Percentiles rank a stretch among this genome's conserved stretches.
These are phyloP conservation scores for Pristionchus japonicus DNA, from an alignment of 2,888 invertebrate species.

Conservation along the genomic window DNA sequence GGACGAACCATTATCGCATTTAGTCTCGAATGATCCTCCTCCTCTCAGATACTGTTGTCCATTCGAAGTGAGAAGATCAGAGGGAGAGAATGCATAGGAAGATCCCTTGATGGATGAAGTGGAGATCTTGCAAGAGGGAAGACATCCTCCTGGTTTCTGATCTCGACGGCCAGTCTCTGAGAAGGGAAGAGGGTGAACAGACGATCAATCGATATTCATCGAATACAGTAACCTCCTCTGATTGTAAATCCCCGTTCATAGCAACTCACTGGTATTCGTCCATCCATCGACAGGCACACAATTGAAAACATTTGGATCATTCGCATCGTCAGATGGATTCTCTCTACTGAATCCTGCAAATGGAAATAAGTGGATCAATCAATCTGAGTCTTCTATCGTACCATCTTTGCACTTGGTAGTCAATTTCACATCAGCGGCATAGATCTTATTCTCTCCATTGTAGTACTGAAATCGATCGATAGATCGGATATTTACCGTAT, in stretches of 20 bases:
- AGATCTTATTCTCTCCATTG: constrained; percentile 14
- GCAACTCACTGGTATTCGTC: constrained; percentile 12
- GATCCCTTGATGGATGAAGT: neutral
- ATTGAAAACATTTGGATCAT: constrained; percentile 15
- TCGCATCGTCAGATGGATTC: neutral
- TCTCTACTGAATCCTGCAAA: neutral
- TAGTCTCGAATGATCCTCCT: neutral
- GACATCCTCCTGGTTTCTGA: constrained; percentile 37
- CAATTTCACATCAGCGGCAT: neutral
- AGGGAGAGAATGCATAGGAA: neutral
- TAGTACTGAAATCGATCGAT: constrained; percentile 28
- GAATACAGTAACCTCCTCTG: too few species aligned
- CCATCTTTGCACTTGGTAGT: constrained; percentile 39
- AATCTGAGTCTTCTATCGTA: neutral
- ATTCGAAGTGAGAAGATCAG: neutral
- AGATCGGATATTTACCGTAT: neutral
- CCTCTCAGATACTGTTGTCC: constrained; percentile 11
- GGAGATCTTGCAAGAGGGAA: constrained; percentile 22
- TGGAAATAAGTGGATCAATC: neutral
- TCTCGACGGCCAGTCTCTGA: constrained; percentile 13
- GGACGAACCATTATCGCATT: neutral
- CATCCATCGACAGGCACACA: constrained; percentile 7
- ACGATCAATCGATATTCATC: too few species aligned
- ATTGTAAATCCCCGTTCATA: too few species aligned
- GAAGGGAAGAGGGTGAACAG: too few species aligned